Base-by-base conservation (phyloP, 1,140 invertebrate species). In the Grapholita molesta region DNA sequence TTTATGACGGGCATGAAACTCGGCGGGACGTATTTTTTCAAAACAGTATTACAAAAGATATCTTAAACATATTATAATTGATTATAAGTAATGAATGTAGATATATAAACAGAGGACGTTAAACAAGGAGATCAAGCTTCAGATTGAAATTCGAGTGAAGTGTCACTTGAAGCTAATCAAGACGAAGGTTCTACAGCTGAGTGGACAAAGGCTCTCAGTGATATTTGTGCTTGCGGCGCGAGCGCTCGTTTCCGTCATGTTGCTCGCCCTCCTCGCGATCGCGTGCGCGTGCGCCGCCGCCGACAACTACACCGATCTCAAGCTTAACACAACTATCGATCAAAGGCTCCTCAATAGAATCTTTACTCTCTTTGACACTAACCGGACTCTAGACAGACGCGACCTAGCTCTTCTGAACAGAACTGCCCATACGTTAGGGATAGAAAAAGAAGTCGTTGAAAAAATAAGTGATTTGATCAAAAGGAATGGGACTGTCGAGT, bases 221-320 rank as follows among this genome's bases (percentile, higher is more conserved):
- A 71, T 72, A 72, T 67, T 70, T 73, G 57, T 65, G 75, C 48
- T 70, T 79, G 64, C 83, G 76, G 74, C 86, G 85, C 84, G 82
- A 64, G 84, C 89, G 88, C 88, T 86, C 82, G 84, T 73, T 69
- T 79, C 53, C 74, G 79, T 64, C 12, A 88, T 89, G 85, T 38
- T 78, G 65, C 70, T 76, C 23, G 66, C 68, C 64, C 18, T 85
- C 61, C 55, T 88, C 6, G 71, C 79, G 71, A 73, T 88, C 76
- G 77, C 71, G 55, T 84, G 82, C 79, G 79, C 76, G 57, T 65
- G 80, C 53, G 57, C 70, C 42, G 42, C 70, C 65, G 80, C 77
- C n/a, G 68, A 61, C 55, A 30, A 61, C 24, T 61, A 28, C 24
- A 15, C 67, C 57, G 75, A 71, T 24, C 72, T 69, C 64, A 76